Evolutionary conservation across 2,797 vertebrate species (phyloP), one percentile per base, ranked within the genome.

Genomic region (Iguana delicatissima): DNA sequence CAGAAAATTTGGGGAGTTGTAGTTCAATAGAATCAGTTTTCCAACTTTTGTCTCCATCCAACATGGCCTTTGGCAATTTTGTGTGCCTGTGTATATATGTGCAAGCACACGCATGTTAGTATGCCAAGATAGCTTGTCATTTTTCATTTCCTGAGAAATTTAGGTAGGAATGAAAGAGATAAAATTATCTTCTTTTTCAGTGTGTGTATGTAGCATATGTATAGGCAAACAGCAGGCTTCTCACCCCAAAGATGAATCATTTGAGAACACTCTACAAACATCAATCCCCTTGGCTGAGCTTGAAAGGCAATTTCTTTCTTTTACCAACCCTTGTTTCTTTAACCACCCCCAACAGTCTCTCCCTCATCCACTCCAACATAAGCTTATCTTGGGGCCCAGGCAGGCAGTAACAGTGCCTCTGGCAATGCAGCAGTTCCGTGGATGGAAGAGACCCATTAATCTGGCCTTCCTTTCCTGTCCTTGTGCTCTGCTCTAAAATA

Each of bases 171-270:
- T 67, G 42, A 74, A 89, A 85, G 18, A 32, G 26, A 57, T 85
- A 80, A 46, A 38, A 20, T 35, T 38, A 29, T 50, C 16, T 38
- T 55, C 32, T 26, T 83, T 50, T 59, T 62, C 69, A 64, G 12
- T 42, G 62, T 69, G 67, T 12, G 50, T 46, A 6, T 29, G 57
- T 73, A 50, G 72, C 22, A 84, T 82, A 50, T 20, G 59, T 12
- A 67, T 20, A 26, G 38, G 38, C 38, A 35, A 64, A 14, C 35
- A 64, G 29, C 9, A 80, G 29, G 77, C 20, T 67, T 32, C 42
- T 87, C 59, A 80, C 35, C 59, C 22, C 46, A 32, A 52, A 87
- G 67, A 87, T 50, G 42, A 80, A 80, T 80, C 42, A 80, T 59
- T 81, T 57, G 80, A 57, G 29, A 52, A 42, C 4, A 32, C 42